Evolutionary conservation across 1,140 invertebrate genomes (phyloP).

Genomic region (Latrodectus geometricus): DNA sequence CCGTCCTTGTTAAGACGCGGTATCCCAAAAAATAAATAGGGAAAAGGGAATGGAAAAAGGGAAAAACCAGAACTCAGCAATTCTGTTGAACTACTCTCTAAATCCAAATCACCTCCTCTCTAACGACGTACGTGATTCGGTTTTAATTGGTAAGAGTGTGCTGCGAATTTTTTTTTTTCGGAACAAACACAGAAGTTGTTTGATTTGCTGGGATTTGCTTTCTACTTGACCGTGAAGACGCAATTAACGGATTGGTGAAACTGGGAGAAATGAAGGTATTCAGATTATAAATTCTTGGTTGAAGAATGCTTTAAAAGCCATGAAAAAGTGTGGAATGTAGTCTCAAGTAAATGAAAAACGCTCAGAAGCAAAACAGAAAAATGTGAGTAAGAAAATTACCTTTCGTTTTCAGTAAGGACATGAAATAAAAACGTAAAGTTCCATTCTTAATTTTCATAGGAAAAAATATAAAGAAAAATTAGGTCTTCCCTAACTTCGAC

Average conservation of each 20-base stretch:
- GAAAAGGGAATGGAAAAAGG: background rate
- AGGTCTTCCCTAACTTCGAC: too few species aligned
- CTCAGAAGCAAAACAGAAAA: too few species aligned
- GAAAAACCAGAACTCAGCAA: conserved; percentile 27
- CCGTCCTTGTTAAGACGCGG: background rate
- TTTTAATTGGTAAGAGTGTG: conserved; percentile 34
- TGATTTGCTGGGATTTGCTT: conserved; percentile 21
- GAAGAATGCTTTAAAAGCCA: background rate
- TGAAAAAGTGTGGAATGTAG: background rate
- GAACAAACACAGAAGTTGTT: conserved; percentile 10
- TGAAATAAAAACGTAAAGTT: background rate
- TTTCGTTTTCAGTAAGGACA: too few species aligned
- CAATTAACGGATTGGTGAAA: conserved; percentile 25
- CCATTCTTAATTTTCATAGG: too few species aligned
- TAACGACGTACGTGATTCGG: conserved; percentile 48
- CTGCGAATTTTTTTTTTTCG: background rate
- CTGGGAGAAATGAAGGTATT: background rate
- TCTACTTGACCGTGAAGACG: conserved; percentile 3
- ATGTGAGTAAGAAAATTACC: too few species aligned
- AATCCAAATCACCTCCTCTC: conserved; percentile 27
- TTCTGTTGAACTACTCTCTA: conserved; percentile 37
- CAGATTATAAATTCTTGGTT: background rate
- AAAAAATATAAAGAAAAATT: too few species aligned
- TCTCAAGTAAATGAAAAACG: background rate
- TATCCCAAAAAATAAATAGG: background rate